Conservation (phyloP, 2,888 invertebrate species). For the Troglohyphantes excavatus region DNA sequence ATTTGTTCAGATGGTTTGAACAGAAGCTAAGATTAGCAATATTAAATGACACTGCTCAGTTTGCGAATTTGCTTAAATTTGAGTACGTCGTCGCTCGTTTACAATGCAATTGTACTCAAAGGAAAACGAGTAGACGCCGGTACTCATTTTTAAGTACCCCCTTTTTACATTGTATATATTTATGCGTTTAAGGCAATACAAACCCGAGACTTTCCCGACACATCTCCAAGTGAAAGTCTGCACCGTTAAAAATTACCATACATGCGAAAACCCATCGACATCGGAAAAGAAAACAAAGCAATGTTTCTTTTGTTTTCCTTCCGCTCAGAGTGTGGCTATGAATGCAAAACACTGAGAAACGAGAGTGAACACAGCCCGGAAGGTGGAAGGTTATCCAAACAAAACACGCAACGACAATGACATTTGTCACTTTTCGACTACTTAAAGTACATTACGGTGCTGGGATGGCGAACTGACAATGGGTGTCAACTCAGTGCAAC, state of each 20-base stretch:
- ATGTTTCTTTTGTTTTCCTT: background rate
- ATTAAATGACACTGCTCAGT: too few relatives aligned
- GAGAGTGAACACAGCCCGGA: background rate
- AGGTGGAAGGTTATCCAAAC: background rate
- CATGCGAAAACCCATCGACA: background rate
- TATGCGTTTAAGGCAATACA: too few relatives aligned
- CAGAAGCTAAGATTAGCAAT: too few relatives aligned
- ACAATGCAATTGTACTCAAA: too few relatives aligned
- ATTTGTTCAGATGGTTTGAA: too few relatives aligned
- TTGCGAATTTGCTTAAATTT: too few relatives aligned
- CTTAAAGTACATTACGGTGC: background rate
- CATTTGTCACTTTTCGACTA: constrained; percentile 12
- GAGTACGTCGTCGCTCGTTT: too few relatives aligned
- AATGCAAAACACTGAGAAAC: background rate
- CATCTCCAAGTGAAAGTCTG: too few relatives aligned
- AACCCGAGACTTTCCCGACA: too few relatives aligned
- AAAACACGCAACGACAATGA: constrained; percentile 26
- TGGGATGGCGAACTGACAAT: constrained; percentile 32
- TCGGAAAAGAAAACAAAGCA: background rate
- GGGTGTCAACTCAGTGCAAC: constrained; percentile 1
- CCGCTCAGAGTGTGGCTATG: background rate
- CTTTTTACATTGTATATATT: too few relatives aligned
- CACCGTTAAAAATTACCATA: background rate
- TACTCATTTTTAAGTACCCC: too few relatives aligned
- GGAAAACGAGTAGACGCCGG: too few relatives aligned